Evolutionary conservation across 2,888 invertebrate genomes (phyloP), one percentile per base, ranked within the genome.

Genomic region (Melinaea menophilus): DNA sequence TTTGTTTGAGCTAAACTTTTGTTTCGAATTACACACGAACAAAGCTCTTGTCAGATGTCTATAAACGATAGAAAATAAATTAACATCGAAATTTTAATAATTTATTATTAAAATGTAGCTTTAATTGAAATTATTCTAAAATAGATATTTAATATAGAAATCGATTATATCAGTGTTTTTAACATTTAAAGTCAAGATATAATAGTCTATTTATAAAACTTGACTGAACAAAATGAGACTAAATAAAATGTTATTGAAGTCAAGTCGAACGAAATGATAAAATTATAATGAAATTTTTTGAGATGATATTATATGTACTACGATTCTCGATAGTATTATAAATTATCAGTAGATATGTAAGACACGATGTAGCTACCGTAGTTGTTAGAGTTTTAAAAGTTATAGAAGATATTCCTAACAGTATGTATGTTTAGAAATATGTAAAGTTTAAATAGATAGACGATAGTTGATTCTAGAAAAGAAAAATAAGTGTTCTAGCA

Each of bases 221-320:
- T 73, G 80, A 82, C 84, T 83, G 82, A 82, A 72, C 69, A 77
- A 75, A 67, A 78, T 76, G 80, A 82, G 82, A 82, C 81, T 82
- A 77, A 78, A 75, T 66, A 41, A 68, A 70, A 71, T 63, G 58
- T 65, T 64, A 68, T 73, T 74, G 70, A 73, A 71, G 73, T 75
- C 70, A 66, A 57, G 57, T 45, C 55, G 22, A 55, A 47, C 46
- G 13, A 61, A 56, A 58, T 59, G 41, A 13, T 56, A 58, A 59
- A 48, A 22, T 22, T 48, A 48, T 47, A 37, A 56, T 47, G 41
- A 58, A 54, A 62, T 46, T 58, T 62, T 47, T 58, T 47, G n/a
- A 45, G 46, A 62, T 48, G 48, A 48, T 51, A 51, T 51, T 51
- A 51, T 51, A 51, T 51, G 11, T 51, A 31, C 22, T 7, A 51